Evolutionary conservation across 1,140 invertebrate genomes (phyloP).

Genomic region (Drosophila ogumai): DNA sequence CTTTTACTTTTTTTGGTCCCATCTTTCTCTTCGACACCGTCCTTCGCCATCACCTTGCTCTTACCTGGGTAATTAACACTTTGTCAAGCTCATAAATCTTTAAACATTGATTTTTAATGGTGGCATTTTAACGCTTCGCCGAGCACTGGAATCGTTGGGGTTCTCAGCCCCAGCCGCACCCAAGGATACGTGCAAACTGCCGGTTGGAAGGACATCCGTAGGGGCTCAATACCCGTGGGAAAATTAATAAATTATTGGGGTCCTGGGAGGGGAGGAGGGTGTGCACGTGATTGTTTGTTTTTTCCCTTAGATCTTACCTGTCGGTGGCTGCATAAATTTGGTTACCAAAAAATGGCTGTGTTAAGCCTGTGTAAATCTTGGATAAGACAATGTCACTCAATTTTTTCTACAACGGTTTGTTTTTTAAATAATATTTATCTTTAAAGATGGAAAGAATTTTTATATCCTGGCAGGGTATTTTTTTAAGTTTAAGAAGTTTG

Average conservation of each 20-base stretch:
- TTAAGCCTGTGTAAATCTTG: slow-evolving; percentile 4
- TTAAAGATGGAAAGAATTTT: background rate
- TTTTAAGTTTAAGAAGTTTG: no score
- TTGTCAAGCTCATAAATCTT: slow-evolving; percentile 79
- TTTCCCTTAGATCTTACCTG: slow-evolving; percentile 10
- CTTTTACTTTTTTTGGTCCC: slow-evolving; percentile 23
- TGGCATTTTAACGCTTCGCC: slow-evolving; percentile 72
- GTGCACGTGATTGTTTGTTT: slow-evolving; percentile 36
- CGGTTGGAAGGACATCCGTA: slow-evolving; percentile 11
- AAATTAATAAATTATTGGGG: slow-evolving; percentile 52
- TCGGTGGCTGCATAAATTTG: slow-evolving; percentile 9
- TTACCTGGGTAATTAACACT: slow-evolving; percentile 74
- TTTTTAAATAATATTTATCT: background rate
- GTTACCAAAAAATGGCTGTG: background rate
- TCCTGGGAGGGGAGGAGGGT: background rate
- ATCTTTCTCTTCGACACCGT: slow-evolving; percentile 1
- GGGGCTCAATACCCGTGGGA: slow-evolving; percentile 38
- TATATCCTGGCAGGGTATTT: no score
- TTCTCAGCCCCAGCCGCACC: slow-evolving; percentile 5
- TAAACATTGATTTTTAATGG: slow-evolving; percentile 82
- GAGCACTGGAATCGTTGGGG: slow-evolving; percentile 41
- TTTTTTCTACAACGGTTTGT: background rate
- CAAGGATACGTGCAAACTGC: slow-evolving; percentile 56
- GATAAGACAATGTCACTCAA: background rate
- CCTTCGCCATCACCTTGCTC: slow-evolving; percentile 17